A percentile compares a stretch with the other conserved stretches of the same genome.
Evolutionary conservation across 2,888 invertebrate species (phyloP).

Genomic region (Hypolimnas misippus): DNA sequence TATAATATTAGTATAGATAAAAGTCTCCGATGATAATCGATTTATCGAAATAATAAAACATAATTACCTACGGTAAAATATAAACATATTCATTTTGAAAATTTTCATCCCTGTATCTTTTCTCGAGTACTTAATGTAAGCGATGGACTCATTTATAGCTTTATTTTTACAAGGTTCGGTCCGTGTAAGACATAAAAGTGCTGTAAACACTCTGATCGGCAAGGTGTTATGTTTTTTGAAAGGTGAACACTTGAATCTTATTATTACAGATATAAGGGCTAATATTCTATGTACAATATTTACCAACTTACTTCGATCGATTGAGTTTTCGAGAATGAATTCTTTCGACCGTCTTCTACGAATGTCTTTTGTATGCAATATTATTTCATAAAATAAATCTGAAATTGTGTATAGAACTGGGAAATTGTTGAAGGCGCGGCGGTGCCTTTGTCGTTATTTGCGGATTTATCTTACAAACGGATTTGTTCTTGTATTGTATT

Average conservation of each 20-base stretch:
- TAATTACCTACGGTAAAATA: too few species aligned
- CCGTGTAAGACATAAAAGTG: constrained; percentile 6
- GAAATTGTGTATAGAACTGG: not conserved
- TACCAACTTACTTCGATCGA: not conserved
- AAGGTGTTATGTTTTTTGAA: constrained; percentile 24
- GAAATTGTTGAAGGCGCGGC: not conserved
- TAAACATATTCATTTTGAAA: not conserved
- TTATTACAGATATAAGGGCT: not conserved
- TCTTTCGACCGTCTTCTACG: not conserved
- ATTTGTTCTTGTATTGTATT: not conserved
- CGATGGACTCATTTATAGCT: not conserved
- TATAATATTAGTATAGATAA: too few species aligned
- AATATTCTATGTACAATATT: too few species aligned
- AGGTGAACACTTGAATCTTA: not conserved
- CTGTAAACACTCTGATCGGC: constrained; percentile 29
- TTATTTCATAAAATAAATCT: not conserved
- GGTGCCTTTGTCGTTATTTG: not conserved
- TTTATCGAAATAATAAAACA: too few species aligned
- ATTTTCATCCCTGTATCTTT: not conserved
- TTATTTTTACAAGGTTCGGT: not conserved
- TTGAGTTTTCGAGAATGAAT: not conserved
- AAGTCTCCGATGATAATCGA: too few species aligned
- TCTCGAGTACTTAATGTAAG: not conserved
- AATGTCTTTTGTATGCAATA: not conserved
- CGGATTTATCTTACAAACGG: not conserved